Conservation (phyloP, 2,888 invertebrate species). For the Stenodema calcarata region DNA sequence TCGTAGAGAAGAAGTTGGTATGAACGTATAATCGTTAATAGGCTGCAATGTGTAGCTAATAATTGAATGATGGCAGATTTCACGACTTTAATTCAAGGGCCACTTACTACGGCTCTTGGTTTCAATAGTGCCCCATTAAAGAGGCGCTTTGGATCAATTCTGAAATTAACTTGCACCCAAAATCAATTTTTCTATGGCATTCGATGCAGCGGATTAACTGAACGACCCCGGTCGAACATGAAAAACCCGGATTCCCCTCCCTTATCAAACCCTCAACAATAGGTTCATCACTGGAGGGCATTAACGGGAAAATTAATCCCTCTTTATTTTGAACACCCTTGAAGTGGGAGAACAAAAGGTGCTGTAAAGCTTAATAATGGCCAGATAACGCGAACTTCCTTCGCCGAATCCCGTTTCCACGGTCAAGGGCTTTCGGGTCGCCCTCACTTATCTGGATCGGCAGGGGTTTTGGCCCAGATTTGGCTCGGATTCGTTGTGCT, state of each 20-base stretch:
- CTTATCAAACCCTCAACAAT: neutral
- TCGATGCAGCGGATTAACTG: neutral
- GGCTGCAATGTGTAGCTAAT: too few species aligned
- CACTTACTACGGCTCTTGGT: too few species aligned
- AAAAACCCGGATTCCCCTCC: neutral
- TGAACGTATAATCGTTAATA: too few species aligned
- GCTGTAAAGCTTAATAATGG: neutral
- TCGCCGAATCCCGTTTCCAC: neutral
- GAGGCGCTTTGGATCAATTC: neutral
- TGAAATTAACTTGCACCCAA: neutral
- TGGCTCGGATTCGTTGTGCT: neutral
- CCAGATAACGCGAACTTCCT: slow-evolving; percentile 26
- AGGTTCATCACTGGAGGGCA: neutral
- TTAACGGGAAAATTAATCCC: neutral
- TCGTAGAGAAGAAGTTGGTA: too few species aligned
- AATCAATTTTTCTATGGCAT: neutral
- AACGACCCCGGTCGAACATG: neutral
- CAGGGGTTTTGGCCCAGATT: neutral
- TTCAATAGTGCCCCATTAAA: too few species aligned
- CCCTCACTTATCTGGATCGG: neutral
- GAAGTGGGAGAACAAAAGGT: neutral
- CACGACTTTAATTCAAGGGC: too few species aligned
- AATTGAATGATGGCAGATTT: too few species aligned
- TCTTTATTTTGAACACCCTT: neutral
- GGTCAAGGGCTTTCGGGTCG: neutral